A percentile compares a stretch with the other conserved stretches of the same genome.
Evolutionary conservation across 64 coral and sea anemone genomes (phyloP).

Genomic region (Porites australiensis): DNA sequence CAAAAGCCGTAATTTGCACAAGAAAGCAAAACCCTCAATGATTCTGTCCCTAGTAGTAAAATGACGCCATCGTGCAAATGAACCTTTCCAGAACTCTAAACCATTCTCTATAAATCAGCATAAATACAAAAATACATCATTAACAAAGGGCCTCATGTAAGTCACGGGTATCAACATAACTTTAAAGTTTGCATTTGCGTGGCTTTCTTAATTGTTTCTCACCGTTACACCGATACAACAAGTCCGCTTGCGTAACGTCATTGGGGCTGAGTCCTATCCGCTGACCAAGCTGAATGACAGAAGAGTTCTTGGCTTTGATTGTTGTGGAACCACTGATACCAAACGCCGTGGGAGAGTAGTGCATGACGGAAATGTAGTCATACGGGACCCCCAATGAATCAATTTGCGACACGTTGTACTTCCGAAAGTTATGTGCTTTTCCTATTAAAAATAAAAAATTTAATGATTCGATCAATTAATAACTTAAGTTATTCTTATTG

Average conservation of each 20-base stretch:
- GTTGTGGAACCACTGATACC: conserved; percentile 75
- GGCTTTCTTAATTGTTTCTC: neutral
- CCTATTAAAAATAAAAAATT: conserved; percentile 25
- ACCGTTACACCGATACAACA: conserved; percentile 90
- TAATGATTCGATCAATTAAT: too few species aligned
- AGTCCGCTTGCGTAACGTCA: conserved; percentile 84
- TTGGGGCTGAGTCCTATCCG: conserved; percentile 79
- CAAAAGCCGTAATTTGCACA: too few species aligned
- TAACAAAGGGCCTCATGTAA: too few species aligned
- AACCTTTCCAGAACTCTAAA: too few species aligned
- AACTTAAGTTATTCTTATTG: too few species aligned
- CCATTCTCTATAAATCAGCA: too few species aligned
- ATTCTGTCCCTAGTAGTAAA: too few species aligned
- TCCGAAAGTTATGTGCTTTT: conserved; percentile 81
- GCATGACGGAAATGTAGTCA: conserved; percentile 89
- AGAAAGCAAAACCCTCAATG: too few species aligned
- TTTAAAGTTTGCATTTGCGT: too few species aligned
- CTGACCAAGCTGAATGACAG: conserved; percentile 88
- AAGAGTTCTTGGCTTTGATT: conserved; percentile 73
- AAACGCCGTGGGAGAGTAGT: conserved; percentile 88
- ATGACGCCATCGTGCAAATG: too few species aligned
- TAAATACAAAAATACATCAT: too few species aligned
- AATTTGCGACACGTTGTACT: conserved; percentile 80
- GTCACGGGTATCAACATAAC: too few species aligned
- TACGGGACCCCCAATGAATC: conserved; percentile 82